Evolutionary conservation across 1,140 invertebrate species (phyloP).

Genomic region (Lordiphosa collinella): DNA sequence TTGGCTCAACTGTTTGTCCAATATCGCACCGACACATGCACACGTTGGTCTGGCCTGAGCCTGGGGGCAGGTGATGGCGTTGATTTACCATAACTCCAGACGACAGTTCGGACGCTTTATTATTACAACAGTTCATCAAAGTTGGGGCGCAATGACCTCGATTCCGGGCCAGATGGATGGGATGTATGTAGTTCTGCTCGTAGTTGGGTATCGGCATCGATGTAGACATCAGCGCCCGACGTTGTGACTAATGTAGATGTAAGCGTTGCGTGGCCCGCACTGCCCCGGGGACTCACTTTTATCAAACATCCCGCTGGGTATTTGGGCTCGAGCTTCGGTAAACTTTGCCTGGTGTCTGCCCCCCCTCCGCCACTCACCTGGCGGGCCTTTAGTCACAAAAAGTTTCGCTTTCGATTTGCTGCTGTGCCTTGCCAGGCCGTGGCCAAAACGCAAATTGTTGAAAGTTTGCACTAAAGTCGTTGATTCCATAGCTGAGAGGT

Average conservation of each 20-base stretch:
- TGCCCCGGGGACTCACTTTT: conserved; percentile 61
- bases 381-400: conserved; percentile 61
- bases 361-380: conserved; percentile 32
- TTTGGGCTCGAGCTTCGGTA: conserved; percentile 71
- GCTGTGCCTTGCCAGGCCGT: conserved; percentile 64
- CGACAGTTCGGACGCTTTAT: conserved; percentile 70
- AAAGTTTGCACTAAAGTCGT: conserved; percentile 77
- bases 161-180: background rate
- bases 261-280: conserved; percentile 37
- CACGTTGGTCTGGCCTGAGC: conserved; percentile 1
- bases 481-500: conserved; percentile 77
- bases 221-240: conserved; percentile 1
- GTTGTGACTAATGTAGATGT: conserved; percentile 70
- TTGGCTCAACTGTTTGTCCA: conserved; percentile 70
- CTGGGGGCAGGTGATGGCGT: background rate
- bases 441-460: conserved; percentile 78
- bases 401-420: conserved; percentile 74
- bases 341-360: conserved; percentile 48
- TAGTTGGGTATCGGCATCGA: conserved; percentile 27
- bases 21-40: conserved; percentile 33
- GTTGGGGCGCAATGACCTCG: conserved; percentile 22
- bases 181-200: background rate
- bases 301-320: conserved; percentile 73
- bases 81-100: conserved; percentile 54
- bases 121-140: conserved; percentile 77